Base-by-base conservation (phyloP, 2,888 invertebrate species). In the Tipula vernalis region DNA sequence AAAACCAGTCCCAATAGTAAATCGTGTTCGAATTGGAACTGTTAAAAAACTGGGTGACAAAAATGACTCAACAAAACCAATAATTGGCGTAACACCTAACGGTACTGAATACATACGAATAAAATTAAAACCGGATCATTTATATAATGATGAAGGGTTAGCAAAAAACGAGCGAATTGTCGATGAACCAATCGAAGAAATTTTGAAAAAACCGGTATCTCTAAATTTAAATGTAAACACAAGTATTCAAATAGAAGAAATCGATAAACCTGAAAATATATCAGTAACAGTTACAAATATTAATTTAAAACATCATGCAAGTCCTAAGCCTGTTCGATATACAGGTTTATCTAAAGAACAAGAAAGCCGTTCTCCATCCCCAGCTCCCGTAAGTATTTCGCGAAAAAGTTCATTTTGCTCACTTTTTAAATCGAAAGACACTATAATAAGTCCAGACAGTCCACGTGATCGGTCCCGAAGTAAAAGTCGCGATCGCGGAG, bases 321-420 rank as follows among this genome's bases (percentile, higher is more conserved):
- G 93, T 89, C 93, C 93, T 1, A 92, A 92, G 88, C 90, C 91
- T 0, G 89, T 90, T 10, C 90, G 91, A 83, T 91, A 92, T 86
- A 88, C 88, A 0, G 85, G 89, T 15, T 86, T 89, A 13, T 86
- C 89, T 0, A 89, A 89, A 84, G 90, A 90, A 84, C 87, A 87
- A 44, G 90, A 89, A 42, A 92, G 92, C 88, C 91, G 94, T 41
- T 93, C 94, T 0, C 96, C 96, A 0, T 96, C 96, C 0, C 96
- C 96, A 0, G 93, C 93, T 0, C 93, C 94, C 0, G 92, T 92
- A 0, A 93, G 94, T 0, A 93, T 94, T 0, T 96, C 96, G 0
- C 93, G 96, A 57, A 96, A 96, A 90, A 96, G 95, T 89, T 96
- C 96, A 44, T 96, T 96, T 90, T 95, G 96, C 87, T 96, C 96